Conservation (phyloP, 2,797 vertebrate species). For the Ctenochaetus hawaiiensis region DNA sequence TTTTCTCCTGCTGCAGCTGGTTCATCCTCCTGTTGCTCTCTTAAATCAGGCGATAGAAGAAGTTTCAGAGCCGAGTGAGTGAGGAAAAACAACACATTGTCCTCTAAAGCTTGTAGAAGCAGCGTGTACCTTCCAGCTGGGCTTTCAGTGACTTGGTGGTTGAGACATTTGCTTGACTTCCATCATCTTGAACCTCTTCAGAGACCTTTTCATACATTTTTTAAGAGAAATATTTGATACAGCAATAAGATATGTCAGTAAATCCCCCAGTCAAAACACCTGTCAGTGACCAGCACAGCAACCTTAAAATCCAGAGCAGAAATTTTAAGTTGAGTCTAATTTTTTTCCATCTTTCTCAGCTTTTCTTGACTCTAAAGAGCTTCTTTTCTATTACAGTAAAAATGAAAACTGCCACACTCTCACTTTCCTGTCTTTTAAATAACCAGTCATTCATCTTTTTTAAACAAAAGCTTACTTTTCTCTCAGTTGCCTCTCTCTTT, state of each 20-base stretch:
- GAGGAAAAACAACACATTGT: not conserved
- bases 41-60: constrained; percentile 45
- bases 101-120: not conserved
- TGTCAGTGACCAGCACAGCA: not conserved
- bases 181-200: constrained; percentile 13
- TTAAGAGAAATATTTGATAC: constrained; percentile 22
- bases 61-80: not conserved
- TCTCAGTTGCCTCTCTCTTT: constrained; percentile 73
- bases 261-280: not conserved
- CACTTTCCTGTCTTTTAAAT: not conserved
- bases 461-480: constrained; percentile 68
- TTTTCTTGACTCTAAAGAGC: constrained; percentile 64
- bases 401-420: not conserved
- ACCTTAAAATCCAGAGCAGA: constrained; percentile 76
- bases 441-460: not conserved
- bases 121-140: constrained; percentile 63
- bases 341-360: constrained; percentile 64
- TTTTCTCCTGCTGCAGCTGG: constrained; percentile 69
- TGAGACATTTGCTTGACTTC: constrained; percentile 15
- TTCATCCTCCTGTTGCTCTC: constrained; percentile 59
- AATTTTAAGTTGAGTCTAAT: constrained; percentile 65
- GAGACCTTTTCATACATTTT: constrained; percentile 20
- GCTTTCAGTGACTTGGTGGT: constrained; percentile 28
- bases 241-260: constrained; percentile 1
- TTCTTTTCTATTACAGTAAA: constrained; percentile 63